Evolutionary conservation across 2,888 invertebrate species (phyloP).

Genomic region (Eristalinus aeneus): DNA sequence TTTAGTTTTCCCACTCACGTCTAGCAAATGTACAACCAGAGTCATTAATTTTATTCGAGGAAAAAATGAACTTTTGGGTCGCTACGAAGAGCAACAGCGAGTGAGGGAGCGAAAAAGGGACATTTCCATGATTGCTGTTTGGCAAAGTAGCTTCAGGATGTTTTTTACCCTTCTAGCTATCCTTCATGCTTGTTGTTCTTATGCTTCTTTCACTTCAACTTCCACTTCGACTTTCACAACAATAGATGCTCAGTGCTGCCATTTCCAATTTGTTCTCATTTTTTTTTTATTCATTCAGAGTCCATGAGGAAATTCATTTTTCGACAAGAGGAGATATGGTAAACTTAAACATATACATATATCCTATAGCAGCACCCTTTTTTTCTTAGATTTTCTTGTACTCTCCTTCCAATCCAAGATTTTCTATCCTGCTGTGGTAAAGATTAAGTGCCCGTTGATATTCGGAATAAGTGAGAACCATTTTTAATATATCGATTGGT

Average conservation of each 20-base stretch:
- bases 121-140: conserved; percentile 66
- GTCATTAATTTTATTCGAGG: conserved; percentile 62
- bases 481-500: conserved; percentile 60
- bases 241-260: conserved; percentile 37
- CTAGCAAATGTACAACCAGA: neutral
- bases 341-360: conserved; percentile 35
- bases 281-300: neutral
- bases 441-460: conserved; percentile 59
- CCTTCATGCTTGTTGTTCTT: conserved; percentile 20
- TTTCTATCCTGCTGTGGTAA: conserved; percentile 20
- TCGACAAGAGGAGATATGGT: neutral
- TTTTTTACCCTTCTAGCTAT: conserved; percentile 11
- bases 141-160: conserved; percentile 63
- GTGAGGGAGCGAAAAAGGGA: conserved; percentile 35
- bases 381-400: neutral
- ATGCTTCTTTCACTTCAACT: neutral
- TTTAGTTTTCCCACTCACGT: neutral
- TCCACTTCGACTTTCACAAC: conserved; percentile 6
- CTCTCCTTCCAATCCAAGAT: neutral
- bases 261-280: conserved; percentile 46
- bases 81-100: conserved; percentile 1
- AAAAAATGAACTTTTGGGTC: conserved; percentile 42
- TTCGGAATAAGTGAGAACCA: conserved; percentile 43
- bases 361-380: conserved; percentile 16
- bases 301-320: conserved; percentile 22